Evolutionary conservation across 2,113 vertebrate species (phyloP).

Genomic region (Eulacestoma nigropectus): DNA sequence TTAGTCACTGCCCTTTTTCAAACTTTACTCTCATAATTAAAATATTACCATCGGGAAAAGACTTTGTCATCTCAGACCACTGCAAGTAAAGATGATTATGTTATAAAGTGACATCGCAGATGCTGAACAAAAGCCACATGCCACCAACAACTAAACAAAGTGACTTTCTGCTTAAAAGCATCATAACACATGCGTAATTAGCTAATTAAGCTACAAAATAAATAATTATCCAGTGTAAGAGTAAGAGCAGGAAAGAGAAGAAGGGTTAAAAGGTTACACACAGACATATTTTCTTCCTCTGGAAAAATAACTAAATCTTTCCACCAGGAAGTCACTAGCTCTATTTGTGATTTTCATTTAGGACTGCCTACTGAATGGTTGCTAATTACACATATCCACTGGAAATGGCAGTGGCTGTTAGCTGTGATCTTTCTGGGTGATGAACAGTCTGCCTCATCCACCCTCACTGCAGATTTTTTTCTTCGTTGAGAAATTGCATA

Average conservation of each 20-base stretch:
- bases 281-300: neutral
- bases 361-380: neutral
- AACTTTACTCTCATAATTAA: slow-evolving; percentile 17
- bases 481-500: neutral
- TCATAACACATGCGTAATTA: slow-evolving; percentile 55
- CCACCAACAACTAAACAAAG: slow-evolving; percentile 56
- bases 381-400: neutral
- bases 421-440: neutral
- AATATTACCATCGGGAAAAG: neutral
- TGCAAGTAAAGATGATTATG: slow-evolving; percentile 9
- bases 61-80: neutral
- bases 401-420: neutral
- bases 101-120: slow-evolving; percentile 41
- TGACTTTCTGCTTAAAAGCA: slow-evolving; percentile 59
- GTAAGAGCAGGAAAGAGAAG: slow-evolving; percentile 20
- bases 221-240: slow-evolving; percentile 60
- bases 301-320: slow-evolving; percentile 8
- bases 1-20: neutral
- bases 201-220: slow-evolving; percentile 69
- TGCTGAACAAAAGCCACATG: slow-evolving; percentile 28
- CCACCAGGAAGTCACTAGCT: neutral
- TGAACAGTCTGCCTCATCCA: neutral
- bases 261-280: slow-evolving; percentile 31
- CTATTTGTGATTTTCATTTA: slow-evolving; percentile 20
- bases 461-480: neutral